phyloP scores from a whole-genome alignment of 2,113 vertebrate species.

The Osmerus eperlanus region DNA sequence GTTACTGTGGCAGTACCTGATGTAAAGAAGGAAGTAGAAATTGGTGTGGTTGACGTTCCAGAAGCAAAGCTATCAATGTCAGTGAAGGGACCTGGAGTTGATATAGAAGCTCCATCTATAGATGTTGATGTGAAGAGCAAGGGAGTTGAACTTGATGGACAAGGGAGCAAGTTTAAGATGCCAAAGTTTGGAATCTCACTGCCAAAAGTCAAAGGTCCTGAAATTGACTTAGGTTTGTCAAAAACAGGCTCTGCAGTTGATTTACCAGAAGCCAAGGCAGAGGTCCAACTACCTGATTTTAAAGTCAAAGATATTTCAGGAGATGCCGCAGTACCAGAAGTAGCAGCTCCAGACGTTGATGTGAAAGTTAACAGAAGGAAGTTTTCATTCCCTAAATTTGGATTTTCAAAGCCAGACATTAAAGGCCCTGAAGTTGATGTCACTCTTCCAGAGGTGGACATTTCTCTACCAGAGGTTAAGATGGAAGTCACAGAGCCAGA shows the following conservation, averaged over 20 bases:
- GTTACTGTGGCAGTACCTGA: conserved; percentile 3
- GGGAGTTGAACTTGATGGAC: conserved; percentile 17
- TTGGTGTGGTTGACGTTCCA: conserved; percentile 21
- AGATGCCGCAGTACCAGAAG: background rate
- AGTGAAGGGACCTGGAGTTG: background rate
- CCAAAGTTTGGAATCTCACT: conserved; percentile 34
- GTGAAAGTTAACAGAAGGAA: conserved; percentile 19
- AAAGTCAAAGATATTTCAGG: conserved; percentile 7
- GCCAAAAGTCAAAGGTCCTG: conserved; percentile 27
- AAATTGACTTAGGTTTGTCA: conserved; percentile 9
- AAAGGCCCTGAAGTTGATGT: conserved; percentile 9
- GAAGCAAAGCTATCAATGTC: background rate
- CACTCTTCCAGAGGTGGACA: conserved; percentile 8
- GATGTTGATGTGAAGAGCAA: conserved; percentile 12
- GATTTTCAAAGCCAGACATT: conserved; percentile 30
- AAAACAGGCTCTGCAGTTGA: conserved; percentile 8
- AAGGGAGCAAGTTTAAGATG: conserved; percentile 34
- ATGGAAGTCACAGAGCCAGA: background rate
- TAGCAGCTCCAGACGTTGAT: conserved; percentile 1
- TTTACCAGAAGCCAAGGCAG: conserved; percentile 16
- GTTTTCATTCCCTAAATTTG: conserved; percentile 17
- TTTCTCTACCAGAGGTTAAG: conserved; percentile 17
- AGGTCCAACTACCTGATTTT: background rate
- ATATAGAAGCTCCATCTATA: background rate
- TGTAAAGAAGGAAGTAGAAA: background rate